These are phyloP conservation scores for Metopolophium dirhodum DNA, from an alignment of 1,140 invertebrate species.

Conservation along the genomic window DNA sequence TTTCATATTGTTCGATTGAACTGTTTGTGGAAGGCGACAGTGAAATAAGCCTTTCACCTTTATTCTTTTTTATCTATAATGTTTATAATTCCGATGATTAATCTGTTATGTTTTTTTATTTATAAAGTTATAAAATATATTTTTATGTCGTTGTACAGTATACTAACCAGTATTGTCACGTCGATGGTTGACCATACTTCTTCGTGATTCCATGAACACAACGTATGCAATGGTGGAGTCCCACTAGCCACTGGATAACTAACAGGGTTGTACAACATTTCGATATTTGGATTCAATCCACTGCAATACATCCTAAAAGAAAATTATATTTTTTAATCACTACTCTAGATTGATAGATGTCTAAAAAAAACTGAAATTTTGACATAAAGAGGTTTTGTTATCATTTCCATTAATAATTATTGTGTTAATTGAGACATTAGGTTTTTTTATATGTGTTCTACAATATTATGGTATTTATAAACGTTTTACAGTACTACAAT, in stretches of 20 bases:
- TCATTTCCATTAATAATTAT: not conserved
- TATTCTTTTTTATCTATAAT: conserved; percentile 16
- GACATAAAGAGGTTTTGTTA: not conserved
- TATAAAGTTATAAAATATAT: not conserved
- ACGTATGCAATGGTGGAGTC: conserved; percentile 75
- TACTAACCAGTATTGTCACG: not conserved
- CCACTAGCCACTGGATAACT: conserved; percentile 69
- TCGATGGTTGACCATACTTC: conserved; percentile 60
- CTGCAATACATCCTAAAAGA: conserved; percentile 65
- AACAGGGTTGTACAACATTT: conserved; percentile 64
- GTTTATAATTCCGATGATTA: not conserved
- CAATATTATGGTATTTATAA: no score
- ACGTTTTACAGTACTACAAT: no score
- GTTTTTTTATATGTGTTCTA: no score
- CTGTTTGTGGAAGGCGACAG: not conserved
- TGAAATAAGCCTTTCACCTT: conserved; percentile 28
- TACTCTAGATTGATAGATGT: not conserved
- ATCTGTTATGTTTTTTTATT: not conserved
- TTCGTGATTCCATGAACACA: conserved; percentile 75
- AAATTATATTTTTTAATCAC: not conserved
- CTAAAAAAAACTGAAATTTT: not conserved
- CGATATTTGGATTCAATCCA: conserved; percentile 66
- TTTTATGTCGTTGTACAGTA: not conserved
- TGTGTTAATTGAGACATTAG: no score
- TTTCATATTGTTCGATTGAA: conserved; percentile 45